Evolutionary conservation across 2,113 vertebrate species (phyloP), one percentile per base, ranked within the genome.

Genomic region (Beaufortia kweichowensis): DNA sequence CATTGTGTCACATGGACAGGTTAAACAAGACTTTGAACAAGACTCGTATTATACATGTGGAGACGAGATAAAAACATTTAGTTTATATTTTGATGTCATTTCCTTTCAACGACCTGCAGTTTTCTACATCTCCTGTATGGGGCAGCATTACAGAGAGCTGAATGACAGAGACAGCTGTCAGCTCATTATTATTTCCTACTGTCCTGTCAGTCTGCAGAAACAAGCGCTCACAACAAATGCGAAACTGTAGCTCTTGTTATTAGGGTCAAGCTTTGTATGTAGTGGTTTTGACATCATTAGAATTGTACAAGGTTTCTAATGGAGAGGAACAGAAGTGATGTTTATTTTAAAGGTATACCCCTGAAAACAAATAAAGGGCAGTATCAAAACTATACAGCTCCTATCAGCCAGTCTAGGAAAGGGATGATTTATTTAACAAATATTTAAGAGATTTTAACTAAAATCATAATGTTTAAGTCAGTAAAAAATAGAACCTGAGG

Each of bases 121-220:
- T 76, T 71, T 77, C 75, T 41, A 53, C 56, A 35, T 72, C 75
- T 82, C 62, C 63, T 50, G 48, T 33, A 81, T 75, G 74, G 65
- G 60, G 67, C 64, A 53, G 35, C 11, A 59, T 76, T 75, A 69
- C 78, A 41, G 77, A 41, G 73, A 24, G 1, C 0, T 79, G 91
- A 96, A 1, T 69, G 95, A 92, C 90, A 90, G 88, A 83, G 77
- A 62, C 96, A 98, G 94, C 93, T 95, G 95, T 80, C 56, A 65
- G 61, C 46, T 41, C 77, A n/a, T 9, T 26, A n/a, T 9, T 26
- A 14, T 29, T 86, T 76, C 86, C 63, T 66, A 57, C 70, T 59
- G 29, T 28, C 59, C 59, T 19, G 3, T 24, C 53, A 60, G 59
- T 55, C 15, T 29, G 29, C n/a, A 3, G 35, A 80, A 88, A 88